Conservation (phyloP, 2,888 invertebrate species). For the Pegoplata infirma region DNA sequence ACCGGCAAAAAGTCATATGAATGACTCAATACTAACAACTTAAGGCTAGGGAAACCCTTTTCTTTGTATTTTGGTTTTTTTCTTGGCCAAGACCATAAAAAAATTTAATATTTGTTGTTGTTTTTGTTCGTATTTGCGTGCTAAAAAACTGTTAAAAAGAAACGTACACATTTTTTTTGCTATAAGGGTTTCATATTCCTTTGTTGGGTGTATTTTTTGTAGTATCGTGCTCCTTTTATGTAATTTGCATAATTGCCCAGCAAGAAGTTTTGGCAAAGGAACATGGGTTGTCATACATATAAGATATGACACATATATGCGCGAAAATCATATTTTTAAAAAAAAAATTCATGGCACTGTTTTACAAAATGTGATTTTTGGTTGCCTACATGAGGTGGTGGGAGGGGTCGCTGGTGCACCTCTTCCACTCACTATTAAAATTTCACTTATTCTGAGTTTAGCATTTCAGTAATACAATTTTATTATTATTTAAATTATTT, state of each 20-base stretch:
- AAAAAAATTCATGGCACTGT: too few relatives aligned
- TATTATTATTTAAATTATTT: too few relatives aligned
- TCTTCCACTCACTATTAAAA: too few relatives aligned
- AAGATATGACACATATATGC: too few relatives aligned
- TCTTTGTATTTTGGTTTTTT: neutral
- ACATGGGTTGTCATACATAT: too few relatives aligned
- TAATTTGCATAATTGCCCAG: constrained; percentile 37
- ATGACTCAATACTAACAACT: constrained; percentile 44
- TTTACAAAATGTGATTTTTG: too few relatives aligned
- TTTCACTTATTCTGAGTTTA: too few relatives aligned
- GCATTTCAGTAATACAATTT: too few relatives aligned
- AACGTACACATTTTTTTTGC: neutral
- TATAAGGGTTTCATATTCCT: neutral
- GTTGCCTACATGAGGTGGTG: too few relatives aligned
- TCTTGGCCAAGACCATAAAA: neutral
- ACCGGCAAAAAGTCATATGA: constrained; percentile 35
- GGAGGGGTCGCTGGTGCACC: too few relatives aligned
- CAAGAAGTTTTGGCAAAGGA: too few relatives aligned
- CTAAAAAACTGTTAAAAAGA: neutral
- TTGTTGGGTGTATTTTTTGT: constrained; percentile 1
- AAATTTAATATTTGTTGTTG: neutral
- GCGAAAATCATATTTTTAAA: too few relatives aligned
- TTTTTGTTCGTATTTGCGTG: constrained; percentile 1
- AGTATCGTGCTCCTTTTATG: neutral
- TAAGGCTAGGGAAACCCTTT: constrained; percentile 46